Conservation (phyloP, 2,113 vertebrate species). For the Podarcis raffonei region DNA sequence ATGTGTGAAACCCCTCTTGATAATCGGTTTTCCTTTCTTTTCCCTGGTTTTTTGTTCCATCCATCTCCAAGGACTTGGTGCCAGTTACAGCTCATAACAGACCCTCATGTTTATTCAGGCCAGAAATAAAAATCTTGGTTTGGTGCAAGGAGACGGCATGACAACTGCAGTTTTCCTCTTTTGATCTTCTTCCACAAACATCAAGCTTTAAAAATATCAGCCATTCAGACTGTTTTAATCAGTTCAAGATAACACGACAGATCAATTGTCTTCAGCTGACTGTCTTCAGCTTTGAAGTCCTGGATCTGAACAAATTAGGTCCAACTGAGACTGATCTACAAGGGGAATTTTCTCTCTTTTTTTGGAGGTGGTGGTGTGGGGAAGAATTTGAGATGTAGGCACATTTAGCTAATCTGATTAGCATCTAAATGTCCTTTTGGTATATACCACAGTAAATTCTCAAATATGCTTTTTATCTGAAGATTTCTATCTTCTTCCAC, state of each 20-base stretch:
- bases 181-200: constrained; percentile 20
- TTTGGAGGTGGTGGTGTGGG: neutral
- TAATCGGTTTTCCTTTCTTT: neutral
- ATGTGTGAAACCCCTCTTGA: neutral
- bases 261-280: constrained; percentile 22
- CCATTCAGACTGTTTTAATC: constrained; percentile 17
- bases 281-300: constrained; percentile 33
- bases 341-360: neutral
- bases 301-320: constrained; percentile 21
- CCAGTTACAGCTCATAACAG: neutral
- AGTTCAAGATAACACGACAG: constrained; percentile 28
- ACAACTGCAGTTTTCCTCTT: neutral
- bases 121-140: neutral
- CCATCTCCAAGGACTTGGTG: neutral
- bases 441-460: neutral
- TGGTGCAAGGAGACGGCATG: neutral
- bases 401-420: constrained; percentile 3
- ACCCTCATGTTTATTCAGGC: neutral
- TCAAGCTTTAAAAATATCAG: constrained; percentile 17
- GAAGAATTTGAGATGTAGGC: neutral
- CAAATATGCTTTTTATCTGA: constrained; percentile 8
- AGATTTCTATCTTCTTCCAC: constrained; percentile 11
- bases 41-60: neutral
- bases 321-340: constrained; percentile 25
- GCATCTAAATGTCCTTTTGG: constrained; percentile 9